Percentiles rank a stretch among this genome's conserved stretches.
phyloP scores from a whole-genome alignment of 2,888 invertebrate genomes.

The Platynereis dumerilii region DNA sequence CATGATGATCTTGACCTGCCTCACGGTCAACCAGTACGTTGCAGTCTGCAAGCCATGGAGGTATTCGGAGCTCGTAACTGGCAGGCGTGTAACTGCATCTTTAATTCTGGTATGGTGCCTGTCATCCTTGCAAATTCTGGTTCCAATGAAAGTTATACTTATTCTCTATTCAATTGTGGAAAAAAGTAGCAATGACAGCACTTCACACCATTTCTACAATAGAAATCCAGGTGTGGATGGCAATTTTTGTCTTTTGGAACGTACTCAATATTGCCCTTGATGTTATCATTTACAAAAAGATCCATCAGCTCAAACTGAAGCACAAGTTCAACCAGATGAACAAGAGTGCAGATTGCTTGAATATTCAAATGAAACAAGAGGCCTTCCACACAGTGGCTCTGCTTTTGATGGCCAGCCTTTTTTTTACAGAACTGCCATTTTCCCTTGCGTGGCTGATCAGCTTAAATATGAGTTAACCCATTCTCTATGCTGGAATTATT shows the following conservation, averaged over 20 bases:
- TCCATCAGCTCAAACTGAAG: slow-evolving; percentile 30
- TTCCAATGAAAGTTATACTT: too few relatives aligned
- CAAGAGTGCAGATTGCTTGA: slow-evolving; percentile 19
- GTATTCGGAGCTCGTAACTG: slow-evolving; percentile 23
- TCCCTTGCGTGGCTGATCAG: slow-evolving; percentile 28
- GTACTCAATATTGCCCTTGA: too few relatives aligned
- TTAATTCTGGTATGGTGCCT: slow-evolving; percentile 29
- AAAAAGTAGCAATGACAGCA: too few relatives aligned
- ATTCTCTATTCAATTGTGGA: too few relatives aligned
- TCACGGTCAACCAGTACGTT: slow-evolving; percentile 34
- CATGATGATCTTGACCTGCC: slow-evolving; percentile 31
- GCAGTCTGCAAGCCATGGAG: too few relatives aligned
- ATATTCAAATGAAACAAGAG: slow-evolving; percentile 34
- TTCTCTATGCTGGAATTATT: slow-evolving; percentile 28
- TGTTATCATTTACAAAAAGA: too few relatives aligned
- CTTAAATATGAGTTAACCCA: slow-evolving; percentile 11
- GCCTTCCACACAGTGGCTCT: slow-evolving; percentile 35
- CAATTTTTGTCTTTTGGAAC: too few relatives aligned
- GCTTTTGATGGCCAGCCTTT: slow-evolving; percentile 29
- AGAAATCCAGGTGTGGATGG: too few relatives aligned
- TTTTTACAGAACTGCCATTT: slow-evolving; percentile 35
- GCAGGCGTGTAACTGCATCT: background rate
- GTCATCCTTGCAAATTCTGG: too few relatives aligned
- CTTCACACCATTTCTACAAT: too few relatives aligned
- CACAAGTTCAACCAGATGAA: slow-evolving; percentile 4